Evolutionary conservation across 2,797 vertebrate species (phyloP).

Genomic region (Anguilla obscura): DNA sequence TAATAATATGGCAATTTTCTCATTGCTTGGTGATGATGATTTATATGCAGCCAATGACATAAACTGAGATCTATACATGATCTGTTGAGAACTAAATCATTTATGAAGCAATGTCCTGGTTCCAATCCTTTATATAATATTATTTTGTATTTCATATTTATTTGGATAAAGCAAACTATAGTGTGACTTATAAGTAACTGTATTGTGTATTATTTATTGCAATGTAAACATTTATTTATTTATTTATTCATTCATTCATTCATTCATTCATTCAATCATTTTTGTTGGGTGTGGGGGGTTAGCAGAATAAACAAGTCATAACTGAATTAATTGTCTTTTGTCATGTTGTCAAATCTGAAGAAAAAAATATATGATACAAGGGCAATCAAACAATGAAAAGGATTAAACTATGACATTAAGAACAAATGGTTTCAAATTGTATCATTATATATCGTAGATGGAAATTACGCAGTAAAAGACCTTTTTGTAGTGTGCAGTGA

Average conservation of each 20-base stretch:
- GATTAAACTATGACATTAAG: background rate
- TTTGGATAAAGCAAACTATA: background rate
- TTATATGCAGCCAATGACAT: background rate
- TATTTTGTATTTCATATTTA: background rate
- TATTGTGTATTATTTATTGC: no score
- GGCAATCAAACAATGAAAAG: background rate
- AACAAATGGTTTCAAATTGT: conserved; percentile 9
- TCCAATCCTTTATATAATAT: background rate
- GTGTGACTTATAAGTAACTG: background rate
- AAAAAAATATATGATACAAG: background rate
- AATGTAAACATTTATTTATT: no score
- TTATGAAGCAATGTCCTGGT: background rate
- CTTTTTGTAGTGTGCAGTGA: conserved; percentile 29
- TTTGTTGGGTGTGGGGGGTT: no score
- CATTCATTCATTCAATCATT: no score
- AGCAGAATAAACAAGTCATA: no score
- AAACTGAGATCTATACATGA: background rate
- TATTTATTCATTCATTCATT: no score
- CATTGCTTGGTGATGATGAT: no score
- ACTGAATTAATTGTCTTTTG: no score
- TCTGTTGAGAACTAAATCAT: background rate
- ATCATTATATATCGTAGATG: conserved; percentile 3
- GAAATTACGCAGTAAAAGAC: background rate
- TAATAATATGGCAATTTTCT: background rate
- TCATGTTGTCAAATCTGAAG: no score